Base-by-base conservation (phyloP, 2,888 invertebrate species). In the Agrypnus murinus region DNA sequence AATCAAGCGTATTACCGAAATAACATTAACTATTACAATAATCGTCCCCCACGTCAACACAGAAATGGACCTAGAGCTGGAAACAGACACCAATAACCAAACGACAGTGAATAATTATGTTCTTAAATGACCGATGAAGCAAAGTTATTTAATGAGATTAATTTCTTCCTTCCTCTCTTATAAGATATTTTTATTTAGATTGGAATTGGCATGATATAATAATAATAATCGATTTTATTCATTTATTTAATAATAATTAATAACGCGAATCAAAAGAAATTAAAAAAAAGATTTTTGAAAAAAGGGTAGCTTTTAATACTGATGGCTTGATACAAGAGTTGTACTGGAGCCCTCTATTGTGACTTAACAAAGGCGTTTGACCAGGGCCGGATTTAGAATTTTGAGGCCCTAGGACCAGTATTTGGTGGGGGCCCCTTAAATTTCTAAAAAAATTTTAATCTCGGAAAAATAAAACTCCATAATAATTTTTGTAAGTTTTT, bases 1-100 rank as follows among this genome's bases (percentile, higher is more conserved):
- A 80, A 77, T 64, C 84, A 84, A 71, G 79, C 81, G 46, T 84
- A 81, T 72, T 83, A 83, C 69, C 81, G 83, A 70, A 84, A 85
- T 75, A 84, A 84, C 75, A 80, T 78, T 32, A 63, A 71, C 36
- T 75, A 69, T 60, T 3, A 68, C 31, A 68, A 71, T 40, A 78
- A 76, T 71, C 75, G 82, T 67, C 81, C 81, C 63, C 79, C 81
- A 65, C 79, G 81, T 73, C 80, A 80, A 48, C 79, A 79, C 57
- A 74, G 81, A 59, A 82, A 79, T 76, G 83, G 81, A 55, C 81
- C 82, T 65, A 71, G 79, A 67, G 58, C 77, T 36, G 73, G 70
- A 53, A 73, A 70, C 48, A 57, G 69, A 53, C 70, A 67, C 32
- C 68, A 73, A 70, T 73, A 73, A 67, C 59, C 15, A 48, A 55